Percentiles rank a stretch among this genome's conserved stretches.
phyloP scores from a whole-genome alignment of 2,888 invertebrate species.

The Drosophila buzzatii region DNA sequence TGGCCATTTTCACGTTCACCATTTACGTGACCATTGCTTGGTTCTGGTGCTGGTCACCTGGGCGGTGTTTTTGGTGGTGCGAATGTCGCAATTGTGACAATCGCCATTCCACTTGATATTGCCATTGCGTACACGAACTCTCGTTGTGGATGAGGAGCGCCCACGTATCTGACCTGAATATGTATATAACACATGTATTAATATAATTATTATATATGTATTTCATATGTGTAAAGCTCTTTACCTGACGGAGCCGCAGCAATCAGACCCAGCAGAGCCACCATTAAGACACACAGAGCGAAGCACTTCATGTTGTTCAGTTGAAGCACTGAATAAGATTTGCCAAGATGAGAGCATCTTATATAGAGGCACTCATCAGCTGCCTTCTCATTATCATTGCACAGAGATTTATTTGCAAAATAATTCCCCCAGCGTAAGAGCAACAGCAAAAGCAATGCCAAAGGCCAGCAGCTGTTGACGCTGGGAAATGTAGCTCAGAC shows the following conservation, averaged over 20 bases:
- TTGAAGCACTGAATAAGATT: constrained; percentile 18
- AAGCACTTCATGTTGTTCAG: constrained; percentile 40
- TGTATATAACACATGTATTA: background rate
- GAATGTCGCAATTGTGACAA: constrained; percentile 53
- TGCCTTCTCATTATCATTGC: background rate
- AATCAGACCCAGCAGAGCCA: constrained; percentile 28
- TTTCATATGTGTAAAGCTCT: background rate
- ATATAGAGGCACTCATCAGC: constrained; percentile 18
- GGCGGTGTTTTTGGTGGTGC: constrained; percentile 46
- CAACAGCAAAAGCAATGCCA: constrained; percentile 3
- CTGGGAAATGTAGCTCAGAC: background rate
- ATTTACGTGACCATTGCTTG: constrained; percentile 6
- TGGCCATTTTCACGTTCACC: constrained; percentile 3
- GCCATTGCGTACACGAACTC: constrained; percentile 37
- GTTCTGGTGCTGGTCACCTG: constrained; percentile 35
- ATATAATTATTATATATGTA: background rate
- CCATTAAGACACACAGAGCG: constrained; percentile 24
- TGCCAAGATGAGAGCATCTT: constrained; percentile 13
- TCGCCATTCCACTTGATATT: constrained; percentile 49
- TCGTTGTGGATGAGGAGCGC: background rate
- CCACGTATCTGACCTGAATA: constrained; percentile 39
- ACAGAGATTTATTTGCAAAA: background rate
- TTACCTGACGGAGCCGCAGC: constrained; percentile 46
- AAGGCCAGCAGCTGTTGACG: constrained; percentile 10
- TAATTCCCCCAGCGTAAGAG: constrained; percentile 8